A percentile compares a stretch with the other conserved stretches of the same genome.
phyloP scores from a whole-genome alignment of 2,888 invertebrate species.

The Drosophila monieri region DNA sequence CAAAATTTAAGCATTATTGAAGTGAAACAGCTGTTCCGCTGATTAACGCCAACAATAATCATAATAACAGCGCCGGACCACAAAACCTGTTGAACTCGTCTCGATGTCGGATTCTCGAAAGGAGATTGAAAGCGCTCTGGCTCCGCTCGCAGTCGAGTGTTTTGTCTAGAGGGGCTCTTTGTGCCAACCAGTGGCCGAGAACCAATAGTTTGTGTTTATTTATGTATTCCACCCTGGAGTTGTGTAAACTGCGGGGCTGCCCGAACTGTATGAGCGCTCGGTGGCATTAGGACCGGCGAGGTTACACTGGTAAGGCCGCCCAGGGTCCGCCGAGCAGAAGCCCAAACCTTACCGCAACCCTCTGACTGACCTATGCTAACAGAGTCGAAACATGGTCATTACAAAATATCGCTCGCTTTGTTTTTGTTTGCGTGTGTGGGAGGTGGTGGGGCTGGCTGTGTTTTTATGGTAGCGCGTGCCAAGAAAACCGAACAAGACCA shows the following conservation, averaged over 20 bases:
- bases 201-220: background rate
- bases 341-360: constrained; percentile 3
- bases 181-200: background rate
- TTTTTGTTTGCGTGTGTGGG: constrained; percentile 25
- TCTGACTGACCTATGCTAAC: constrained; percentile 76
- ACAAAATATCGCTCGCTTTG: constrained; percentile 57
- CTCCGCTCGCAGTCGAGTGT: background rate
- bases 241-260: too few relatives aligned
- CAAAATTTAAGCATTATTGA: constrained; percentile 11
- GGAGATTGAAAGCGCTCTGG: constrained; percentile 26
- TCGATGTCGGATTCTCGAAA: constrained; percentile 8
- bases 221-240: background rate
- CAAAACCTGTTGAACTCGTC: constrained; percentile 41
- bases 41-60: constrained; percentile 19
- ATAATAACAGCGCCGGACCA: constrained; percentile 8
- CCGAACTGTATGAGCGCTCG: background rate
- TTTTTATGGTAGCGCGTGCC: constrained; percentile 65
- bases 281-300: constrained; percentile 60
- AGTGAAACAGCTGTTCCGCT: constrained; percentile 30
- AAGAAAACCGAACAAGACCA: constrained; percentile 67
- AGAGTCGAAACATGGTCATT: constrained; percentile 56
- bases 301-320: constrained; percentile 30
- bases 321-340: background rate
- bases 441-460: constrained; percentile 18
- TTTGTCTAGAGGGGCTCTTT: background rate